Evolutionary conservation across 30 jellyfish, hydroid and myxozoan genomes (phyloP), one percentile per base, ranked within the genome.

Genomic region (Phacellophora camtschatica): DNA sequence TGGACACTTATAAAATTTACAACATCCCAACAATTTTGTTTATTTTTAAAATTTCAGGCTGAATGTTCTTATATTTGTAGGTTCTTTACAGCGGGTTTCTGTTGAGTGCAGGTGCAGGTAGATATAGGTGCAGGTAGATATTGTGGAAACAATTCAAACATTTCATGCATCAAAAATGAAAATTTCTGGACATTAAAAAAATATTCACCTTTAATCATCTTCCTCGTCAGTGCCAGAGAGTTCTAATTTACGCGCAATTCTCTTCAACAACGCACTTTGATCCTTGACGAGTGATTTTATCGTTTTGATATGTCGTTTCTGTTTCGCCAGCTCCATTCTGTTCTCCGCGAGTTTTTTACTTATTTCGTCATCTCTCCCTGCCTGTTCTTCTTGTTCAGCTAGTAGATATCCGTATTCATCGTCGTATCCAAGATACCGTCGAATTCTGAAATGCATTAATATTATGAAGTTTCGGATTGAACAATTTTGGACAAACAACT

Each of bases 331-430:
- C n/a, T 89, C 97, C 1, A 34, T 32, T 35, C 71, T 62, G 61
- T 77, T 88, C 5, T 63, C 71, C 5, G 7, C 48, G 27, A 89
- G 61, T 57, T 89, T 72, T 5, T 64, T 43, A 11, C 36, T 36
- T 4, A 89, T 22, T 16, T 27, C 84, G 22, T 67, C 89, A 33
- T 89, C 97, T 5, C 22, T 19, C 3, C 84, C 81, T 20, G 70
- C 66, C 54, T 54, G 74, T n/a, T 74, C 95, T 1, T 57, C 83
- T n/a, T 76, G 89, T 12, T 82, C 96, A 6, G 74, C 90, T 64
- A 42, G 41, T 84, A 86, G 70, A 48, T 74, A 79, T 23, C 81
- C 95, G 28, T 77, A 82, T 5, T 83, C 84, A 43, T 74, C 82
- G 55, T 50, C 77, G 32, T 66, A 89, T 51, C 87, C 90, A 30